Evolutionary conservation across 2,888 invertebrate genomes (phyloP).

Genomic region (Drosophila infuscata): DNA sequence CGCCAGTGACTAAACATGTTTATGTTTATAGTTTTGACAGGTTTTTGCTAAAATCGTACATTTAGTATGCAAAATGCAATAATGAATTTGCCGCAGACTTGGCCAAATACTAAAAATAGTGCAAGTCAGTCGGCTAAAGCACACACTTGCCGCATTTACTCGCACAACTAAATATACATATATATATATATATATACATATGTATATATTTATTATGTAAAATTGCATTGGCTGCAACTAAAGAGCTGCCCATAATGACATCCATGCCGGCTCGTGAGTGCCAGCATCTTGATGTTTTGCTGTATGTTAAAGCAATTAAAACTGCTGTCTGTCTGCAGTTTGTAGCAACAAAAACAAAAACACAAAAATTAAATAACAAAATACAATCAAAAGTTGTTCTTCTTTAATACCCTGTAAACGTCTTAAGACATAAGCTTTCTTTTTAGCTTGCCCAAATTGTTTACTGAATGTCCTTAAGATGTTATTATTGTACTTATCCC

Average conservation of each 20-base stretch:
- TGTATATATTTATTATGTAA: slow-evolving; percentile 67
- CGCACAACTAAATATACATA: slow-evolving; percentile 9
- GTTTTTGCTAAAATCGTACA: slow-evolving; percentile 40
- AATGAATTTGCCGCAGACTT: slow-evolving; percentile 58
- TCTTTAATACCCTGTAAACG: slow-evolving; percentile 11
- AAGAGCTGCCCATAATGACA: slow-evolving; percentile 72
- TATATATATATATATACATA: slow-evolving; percentile 11
- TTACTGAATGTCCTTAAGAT: neutral
- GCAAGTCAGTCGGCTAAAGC: slow-evolving; percentile 71
- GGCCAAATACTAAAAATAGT: slow-evolving; percentile 73
- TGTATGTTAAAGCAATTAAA: slow-evolving; percentile 81
- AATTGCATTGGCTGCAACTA: slow-evolving; percentile 67
- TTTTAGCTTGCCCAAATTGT: neutral
- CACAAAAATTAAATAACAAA: slow-evolving; percentile 1
- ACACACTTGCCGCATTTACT: slow-evolving; percentile 19
- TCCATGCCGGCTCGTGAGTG: slow-evolving; percentile 63
- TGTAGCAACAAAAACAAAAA: slow-evolving; percentile 8
- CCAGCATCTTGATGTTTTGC: slow-evolving; percentile 76
- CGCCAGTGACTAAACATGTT: slow-evolving; percentile 58
- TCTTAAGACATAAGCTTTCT: neutral
- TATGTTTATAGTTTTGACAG: slow-evolving; percentile 61
- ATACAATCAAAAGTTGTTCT: neutral
- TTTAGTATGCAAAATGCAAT: slow-evolving; percentile 58
- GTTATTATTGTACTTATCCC: neutral
- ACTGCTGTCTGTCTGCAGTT: slow-evolving; percentile 73